Conservation (phyloP, 2,113 vertebrate genomes). For the Anoura caudifer region DNA sequence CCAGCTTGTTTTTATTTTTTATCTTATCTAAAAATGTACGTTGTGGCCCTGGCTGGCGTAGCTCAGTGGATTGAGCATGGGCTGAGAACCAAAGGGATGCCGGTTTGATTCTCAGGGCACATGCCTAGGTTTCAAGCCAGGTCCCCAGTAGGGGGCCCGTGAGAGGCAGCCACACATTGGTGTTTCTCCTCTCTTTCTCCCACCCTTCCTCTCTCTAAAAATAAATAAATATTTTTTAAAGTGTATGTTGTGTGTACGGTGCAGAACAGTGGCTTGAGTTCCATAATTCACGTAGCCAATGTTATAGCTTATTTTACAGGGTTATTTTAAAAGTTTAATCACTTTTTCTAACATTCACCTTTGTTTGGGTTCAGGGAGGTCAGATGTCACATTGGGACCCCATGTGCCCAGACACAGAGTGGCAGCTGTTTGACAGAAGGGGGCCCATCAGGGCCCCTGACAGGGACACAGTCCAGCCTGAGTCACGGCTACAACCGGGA, state of each 20-base stretch:
- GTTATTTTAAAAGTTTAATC: not conserved
- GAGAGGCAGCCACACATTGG: too few relatives aligned
- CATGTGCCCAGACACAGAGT: not conserved
- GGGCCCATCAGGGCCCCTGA: not conserved
- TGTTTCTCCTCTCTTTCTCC: too few relatives aligned
- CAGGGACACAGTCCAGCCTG: not conserved
- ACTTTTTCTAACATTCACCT: not conserved
- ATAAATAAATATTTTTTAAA: too few relatives aligned
- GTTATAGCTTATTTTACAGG: not conserved
- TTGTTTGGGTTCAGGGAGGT: not conserved
- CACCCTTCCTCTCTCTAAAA: too few relatives aligned
- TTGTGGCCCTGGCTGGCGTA: too few relatives aligned
- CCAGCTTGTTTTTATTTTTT: not conserved
- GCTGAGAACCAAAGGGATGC: too few relatives aligned
- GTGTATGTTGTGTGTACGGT: too few relatives aligned
- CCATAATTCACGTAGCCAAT: not conserved
- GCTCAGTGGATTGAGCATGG: too few relatives aligned
- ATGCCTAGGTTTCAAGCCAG: too few relatives aligned
- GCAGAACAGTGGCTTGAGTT: not conserved
- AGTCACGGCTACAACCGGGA: not conserved
- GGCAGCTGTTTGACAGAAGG: not conserved
- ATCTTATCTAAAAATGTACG: not conserved
- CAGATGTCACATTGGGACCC: not conserved
- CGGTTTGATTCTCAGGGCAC: too few relatives aligned
- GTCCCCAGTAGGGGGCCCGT: too few relatives aligned